These are phyloP conservation scores for Lemur catta DNA, from an alignment of 2,797 vertebrate species.

Conservation along the genomic window DNA sequence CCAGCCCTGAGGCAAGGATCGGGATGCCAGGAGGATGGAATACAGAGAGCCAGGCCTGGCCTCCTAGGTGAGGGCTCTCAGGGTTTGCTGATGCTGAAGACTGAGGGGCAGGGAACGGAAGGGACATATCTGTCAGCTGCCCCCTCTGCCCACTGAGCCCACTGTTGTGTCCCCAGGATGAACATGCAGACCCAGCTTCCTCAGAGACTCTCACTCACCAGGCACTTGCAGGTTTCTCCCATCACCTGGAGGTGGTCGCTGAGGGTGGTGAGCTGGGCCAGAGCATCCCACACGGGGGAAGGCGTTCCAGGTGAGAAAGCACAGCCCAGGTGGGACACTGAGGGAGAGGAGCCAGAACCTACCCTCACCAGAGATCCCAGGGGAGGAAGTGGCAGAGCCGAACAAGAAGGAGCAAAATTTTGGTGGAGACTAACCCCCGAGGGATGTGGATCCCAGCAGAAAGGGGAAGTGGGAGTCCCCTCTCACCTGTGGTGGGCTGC, in stretches of 20 bases:
- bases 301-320: too few species aligned
- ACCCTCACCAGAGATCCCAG: too few species aligned
- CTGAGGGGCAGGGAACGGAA: neutral
- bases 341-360: too few species aligned
- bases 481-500: too few species aligned
- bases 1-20: neutral
- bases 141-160: neutral
- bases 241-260: constrained; percentile 46
- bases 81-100: neutral
- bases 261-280: neutral
- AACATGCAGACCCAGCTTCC: neutral
- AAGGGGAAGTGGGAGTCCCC: too few species aligned
- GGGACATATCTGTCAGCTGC: neutral
- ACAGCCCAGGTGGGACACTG: too few species aligned
- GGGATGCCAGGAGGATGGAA: neutral
- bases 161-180: neutral
- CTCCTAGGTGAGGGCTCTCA: neutral
- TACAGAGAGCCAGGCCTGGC: neutral
- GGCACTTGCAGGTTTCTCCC: constrained; percentile 38
- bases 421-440: too few species aligned
- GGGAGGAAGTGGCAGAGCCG: too few species aligned
- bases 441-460: too few species aligned
- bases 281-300: too few species aligned
- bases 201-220: constrained; percentile 26
- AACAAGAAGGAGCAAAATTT: too few species aligned